Evolutionary conservation across 2,888 invertebrate genomes (phyloP).

Genomic region (Aphelenchoides bicaudatus): DNA sequence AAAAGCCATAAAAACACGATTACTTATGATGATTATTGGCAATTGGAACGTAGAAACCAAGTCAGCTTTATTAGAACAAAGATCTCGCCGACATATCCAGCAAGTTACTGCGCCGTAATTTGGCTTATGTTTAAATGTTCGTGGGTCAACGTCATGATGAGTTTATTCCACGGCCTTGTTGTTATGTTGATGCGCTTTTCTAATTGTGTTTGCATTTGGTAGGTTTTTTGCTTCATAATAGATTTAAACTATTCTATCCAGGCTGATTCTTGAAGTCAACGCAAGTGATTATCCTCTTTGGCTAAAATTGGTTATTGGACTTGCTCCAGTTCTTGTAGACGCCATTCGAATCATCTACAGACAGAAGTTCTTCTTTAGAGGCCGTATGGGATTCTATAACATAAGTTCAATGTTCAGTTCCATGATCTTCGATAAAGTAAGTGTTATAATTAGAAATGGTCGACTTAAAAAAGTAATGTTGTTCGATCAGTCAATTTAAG

Average conservation of each 20-base stretch:
- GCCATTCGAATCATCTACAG: not conserved
- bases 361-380: not conserved
- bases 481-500: not conserved
- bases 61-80: too few species aligned
- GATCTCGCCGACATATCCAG: too few species aligned
- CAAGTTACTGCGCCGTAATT: not conserved
- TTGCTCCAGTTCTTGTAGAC: not conserved
- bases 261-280: not conserved
- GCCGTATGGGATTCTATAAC: conserved; percentile 7
- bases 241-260: not conserved
- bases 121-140: not conserved
- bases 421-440: conserved; percentile 27
- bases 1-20: too few species aligned
- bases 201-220: conserved; percentile 6
- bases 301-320: not conserved
- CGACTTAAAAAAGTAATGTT: too few species aligned
- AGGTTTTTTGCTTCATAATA: not conserved
- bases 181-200: conserved; percentile 1
- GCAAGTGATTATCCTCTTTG: conserved; percentile 18
- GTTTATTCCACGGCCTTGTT: not conserved
- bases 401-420: conserved; percentile 18
- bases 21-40: too few species aligned
- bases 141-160: not conserved
- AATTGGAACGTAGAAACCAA: too few species aligned
- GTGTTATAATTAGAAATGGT: not conserved